Evolutionary conservation across 2,888 invertebrate genomes (phyloP).

Genomic region (Dasysyrphus tricinctus): DNA sequence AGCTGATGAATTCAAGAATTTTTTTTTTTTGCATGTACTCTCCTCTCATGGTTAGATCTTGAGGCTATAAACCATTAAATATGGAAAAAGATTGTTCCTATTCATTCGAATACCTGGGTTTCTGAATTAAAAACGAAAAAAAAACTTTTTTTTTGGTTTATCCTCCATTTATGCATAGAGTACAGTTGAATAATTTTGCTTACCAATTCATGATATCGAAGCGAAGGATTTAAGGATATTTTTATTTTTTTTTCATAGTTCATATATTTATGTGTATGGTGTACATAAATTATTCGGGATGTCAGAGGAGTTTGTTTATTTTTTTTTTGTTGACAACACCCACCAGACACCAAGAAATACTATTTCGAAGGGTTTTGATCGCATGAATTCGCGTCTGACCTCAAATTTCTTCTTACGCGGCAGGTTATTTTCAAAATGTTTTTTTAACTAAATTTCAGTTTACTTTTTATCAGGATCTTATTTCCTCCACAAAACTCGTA

Average conservation of each 20-base stretch:
- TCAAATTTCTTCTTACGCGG: too few species aligned
- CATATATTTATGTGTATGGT: neutral
- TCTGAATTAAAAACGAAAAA: constrained; percentile 17
- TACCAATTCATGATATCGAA: constrained; percentile 31
- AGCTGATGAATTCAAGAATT: constrained; percentile 40
- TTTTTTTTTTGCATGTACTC: neutral
- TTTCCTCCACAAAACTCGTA: too few species aligned
- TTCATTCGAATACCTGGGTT: constrained; percentile 3
- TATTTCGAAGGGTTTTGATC: too few species aligned
- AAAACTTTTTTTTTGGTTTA: constrained; percentile 7
- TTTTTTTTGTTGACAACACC: neutral
- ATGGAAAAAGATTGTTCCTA: constrained; percentile 34
- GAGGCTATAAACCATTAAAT: constrained; percentile 39
- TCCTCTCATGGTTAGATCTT: constrained; percentile 13
- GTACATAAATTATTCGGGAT: neutral
- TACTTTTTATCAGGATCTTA: too few species aligned
- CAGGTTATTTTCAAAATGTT: too few species aligned
- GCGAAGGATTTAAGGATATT: constrained; percentile 4
- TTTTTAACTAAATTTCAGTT: too few species aligned
- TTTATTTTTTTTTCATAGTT: neutral
- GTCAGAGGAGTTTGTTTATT: neutral
- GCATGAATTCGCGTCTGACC: too few species aligned
- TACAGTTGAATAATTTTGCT: constrained; percentile 32
- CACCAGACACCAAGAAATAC: too few species aligned
- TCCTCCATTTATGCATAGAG: constrained; percentile 33